phyloP scores from a whole-genome alignment of 2,888 invertebrate genomes.

The Pollenia amentaria region DNA sequence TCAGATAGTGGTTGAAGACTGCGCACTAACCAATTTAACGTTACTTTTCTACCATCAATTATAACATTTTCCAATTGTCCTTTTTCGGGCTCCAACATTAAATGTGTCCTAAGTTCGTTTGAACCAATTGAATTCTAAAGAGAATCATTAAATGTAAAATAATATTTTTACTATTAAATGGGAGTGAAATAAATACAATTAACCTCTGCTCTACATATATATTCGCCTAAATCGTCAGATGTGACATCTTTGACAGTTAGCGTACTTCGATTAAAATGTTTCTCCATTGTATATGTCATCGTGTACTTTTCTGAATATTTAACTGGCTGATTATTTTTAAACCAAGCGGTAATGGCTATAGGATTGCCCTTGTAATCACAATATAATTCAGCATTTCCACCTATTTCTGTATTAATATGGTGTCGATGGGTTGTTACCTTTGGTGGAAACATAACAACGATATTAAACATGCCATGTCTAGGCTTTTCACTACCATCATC shows the following conservation, averaged over 20 bases:
- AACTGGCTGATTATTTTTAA: conserved; percentile 79
- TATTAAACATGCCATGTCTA: conserved; percentile 80
- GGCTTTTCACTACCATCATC: conserved; percentile 80
- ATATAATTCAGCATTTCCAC: conserved; percentile 80
- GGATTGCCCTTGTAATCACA: conserved; percentile 82
- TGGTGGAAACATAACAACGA: conserved; percentile 82
- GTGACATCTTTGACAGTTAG: conserved; percentile 89
- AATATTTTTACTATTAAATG: neutral
- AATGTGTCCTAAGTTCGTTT: conserved; percentile 78
- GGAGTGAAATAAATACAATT: neutral
- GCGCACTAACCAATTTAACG: conserved; percentile 82
- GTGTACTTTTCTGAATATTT: conserved; percentile 81
- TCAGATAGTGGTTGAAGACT: conserved; percentile 82
- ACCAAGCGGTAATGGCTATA: conserved; percentile 79
- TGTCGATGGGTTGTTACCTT: conserved; percentile 82
- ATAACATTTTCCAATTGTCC: conserved; percentile 80
- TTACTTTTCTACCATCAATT: conserved; percentile 79
- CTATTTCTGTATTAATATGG: conserved; percentile 80
- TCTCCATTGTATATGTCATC: conserved; percentile 84
- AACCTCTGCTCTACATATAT: conserved; percentile 88
- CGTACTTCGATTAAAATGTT: conserved; percentile 85
- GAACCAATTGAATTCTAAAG: conserved; percentile 80
- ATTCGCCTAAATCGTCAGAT: conserved; percentile 89
- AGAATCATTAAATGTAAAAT: neutral
- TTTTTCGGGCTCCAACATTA: conserved; percentile 82